Evolutionary conservation across 2,113 vertebrate genomes (phyloP).

Genomic region (Crypturellus undulatus): DNA sequence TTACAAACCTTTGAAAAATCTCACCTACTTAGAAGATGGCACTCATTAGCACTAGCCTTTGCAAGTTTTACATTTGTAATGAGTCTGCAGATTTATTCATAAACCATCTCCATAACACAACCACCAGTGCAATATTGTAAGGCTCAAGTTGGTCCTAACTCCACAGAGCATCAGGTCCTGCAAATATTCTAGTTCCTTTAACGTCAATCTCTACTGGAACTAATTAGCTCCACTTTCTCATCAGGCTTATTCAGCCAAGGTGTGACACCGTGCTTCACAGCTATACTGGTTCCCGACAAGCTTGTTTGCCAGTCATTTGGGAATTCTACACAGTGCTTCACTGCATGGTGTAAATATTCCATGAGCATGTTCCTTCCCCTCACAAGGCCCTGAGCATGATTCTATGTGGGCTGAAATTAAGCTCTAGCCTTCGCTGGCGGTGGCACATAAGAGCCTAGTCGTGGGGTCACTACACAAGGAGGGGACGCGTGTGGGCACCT

Average conservation of each 20-base stretch:
- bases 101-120: neutral
- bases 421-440: rapidly evolving
- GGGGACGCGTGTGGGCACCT: rapidly evolving
- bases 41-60: neutral
- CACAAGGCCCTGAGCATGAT: neutral
- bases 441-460: neutral
- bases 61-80: neutral
- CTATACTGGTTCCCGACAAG: neutral
- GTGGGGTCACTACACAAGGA: neutral
- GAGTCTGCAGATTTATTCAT: neutral
- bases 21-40: neutral
- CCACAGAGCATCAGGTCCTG: neutral
- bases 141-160: neutral
- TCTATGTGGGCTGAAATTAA: neutral
- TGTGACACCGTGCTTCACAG: neutral
- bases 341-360: neutral
- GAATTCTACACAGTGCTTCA: neutral
- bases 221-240: neutral
- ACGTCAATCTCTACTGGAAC: neutral
- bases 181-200: neutral
- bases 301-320: neutral
- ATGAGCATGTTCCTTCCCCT: neutral
- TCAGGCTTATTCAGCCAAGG: neutral
- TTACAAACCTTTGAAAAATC: conserved; percentile 19
- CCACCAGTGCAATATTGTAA: neutral